Base-by-base conservation (phyloP, 2,888 invertebrate species). In the Ormia ochracea region DNA sequence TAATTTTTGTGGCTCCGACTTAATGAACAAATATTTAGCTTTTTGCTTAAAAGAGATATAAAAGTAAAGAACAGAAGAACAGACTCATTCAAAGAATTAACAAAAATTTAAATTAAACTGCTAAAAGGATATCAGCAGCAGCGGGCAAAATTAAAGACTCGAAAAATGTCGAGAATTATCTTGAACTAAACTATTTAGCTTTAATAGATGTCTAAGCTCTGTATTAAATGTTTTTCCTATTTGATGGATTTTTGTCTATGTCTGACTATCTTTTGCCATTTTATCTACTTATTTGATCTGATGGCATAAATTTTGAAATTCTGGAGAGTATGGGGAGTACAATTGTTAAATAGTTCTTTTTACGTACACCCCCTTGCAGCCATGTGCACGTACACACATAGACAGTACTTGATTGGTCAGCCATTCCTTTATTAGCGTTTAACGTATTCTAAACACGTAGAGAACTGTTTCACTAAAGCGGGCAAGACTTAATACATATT, bases 21-120 rank as follows among this genome's bases (percentile, higher is more conserved):
- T 77, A 77, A 77, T 77, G 69, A 77, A 21, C 69, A 77, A 77
- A 77, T 77, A 70, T 63, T 41, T 70, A 38, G 48, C 65, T 63
- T 10, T 66, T 63, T 77, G 41, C 48, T 41, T n/a, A n/a, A n/a
- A 33, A 21, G 36, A 48, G 54, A 66, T 41, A 58, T 26, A 65
- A 43, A 33, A 1, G 31, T 26, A 54, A 14, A 17, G 21, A 31
- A 23, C 12, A 7, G 14, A 41, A 21, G 21, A 45, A 61, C 12
- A 41, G 4, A 59, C 38, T 21, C 33, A 45, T 41, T 41, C 54
- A 43, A 45, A 65, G 36, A 65, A 38, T 26, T 26, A 48, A 17
- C 38, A 68, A 58, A 48, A 12, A 17, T 63, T 48, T 14, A 41
- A 69, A 63, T 56, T 41, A 63, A 48, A 56, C 28, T 45, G 26